Percentiles rank a stretch among this genome's conserved stretches.
Conservation (phyloP, 2,113 vertebrate species). For the Psammodynastes pulverulentus region DNA sequence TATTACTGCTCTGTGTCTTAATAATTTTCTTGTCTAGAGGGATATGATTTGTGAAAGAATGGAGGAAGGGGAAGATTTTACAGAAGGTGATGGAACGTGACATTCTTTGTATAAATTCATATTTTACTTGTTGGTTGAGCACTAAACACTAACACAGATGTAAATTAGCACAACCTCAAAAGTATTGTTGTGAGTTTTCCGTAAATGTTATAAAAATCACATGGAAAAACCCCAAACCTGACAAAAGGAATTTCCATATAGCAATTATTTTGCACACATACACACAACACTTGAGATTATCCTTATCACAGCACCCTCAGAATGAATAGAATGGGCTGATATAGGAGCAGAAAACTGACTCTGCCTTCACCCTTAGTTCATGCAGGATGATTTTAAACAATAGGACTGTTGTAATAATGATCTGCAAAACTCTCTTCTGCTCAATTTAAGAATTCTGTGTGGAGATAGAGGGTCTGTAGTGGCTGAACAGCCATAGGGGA, state of each 20-base stretch:
- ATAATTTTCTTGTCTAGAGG: slow-evolving; percentile 36
- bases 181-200: neutral
- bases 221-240: neutral
- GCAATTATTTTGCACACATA: neutral
- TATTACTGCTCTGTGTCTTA: slow-evolving; percentile 25
- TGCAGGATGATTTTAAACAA: neutral
- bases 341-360: neutral
- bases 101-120: neutral
- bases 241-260: neutral
- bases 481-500: neutral
- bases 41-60: slow-evolving; percentile 6
- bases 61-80: neutral
- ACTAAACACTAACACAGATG: neutral
- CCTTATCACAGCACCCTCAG: neutral
- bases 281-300: neutral
- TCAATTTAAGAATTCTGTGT: neutral
- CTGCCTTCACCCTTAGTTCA: neutral
- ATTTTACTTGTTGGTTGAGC: neutral
- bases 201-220: neutral
- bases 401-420: neutral
- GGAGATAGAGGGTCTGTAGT: neutral
- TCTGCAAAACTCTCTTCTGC: neutral
- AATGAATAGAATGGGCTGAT: neutral
- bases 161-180: neutral
- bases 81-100: neutral